Evolutionary conservation across 1,140 invertebrate species (phyloP), one percentile per base, ranked within the genome.

Genomic region (Drepana arcuata): DNA sequence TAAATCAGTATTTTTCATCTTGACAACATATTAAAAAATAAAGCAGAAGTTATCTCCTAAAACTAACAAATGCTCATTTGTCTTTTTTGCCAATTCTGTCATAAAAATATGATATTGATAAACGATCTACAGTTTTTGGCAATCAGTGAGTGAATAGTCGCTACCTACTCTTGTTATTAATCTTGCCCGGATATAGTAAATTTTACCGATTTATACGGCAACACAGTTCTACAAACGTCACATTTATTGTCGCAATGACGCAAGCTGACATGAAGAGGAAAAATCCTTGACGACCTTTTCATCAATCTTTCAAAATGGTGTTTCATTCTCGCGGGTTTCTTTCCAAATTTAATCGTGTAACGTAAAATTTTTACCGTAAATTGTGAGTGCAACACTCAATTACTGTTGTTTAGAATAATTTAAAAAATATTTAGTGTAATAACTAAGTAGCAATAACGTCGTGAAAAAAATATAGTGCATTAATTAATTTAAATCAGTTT

Each of bases 271-370:
- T 57, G 34, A 55, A 48, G 40, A 44, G 57, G 41, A 55, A 73
- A 78, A 79, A 74, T 70, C 71, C 67, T 74, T 79, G 65, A 62
- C 60, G 59, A 59, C 48, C 55, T 68, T 64, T 72, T 70, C 60
- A 58, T 65, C 55, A 79, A 69, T 73, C 61, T 69, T 78, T 80
- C 73, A 78, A 70, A 75, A 78, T 78, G 75, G 75, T 80, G 71
- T 69, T 72, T 69, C 59, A 48, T 62, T 75, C 61, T 74, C 65
- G 69, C 71, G 67, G 60, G 64, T 72, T 78, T 75, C 57, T 61
- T 65, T 64, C 55, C 56, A 66, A 77, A 77, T 71, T 67, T 60
- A 55, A 59, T 59, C 35, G 64, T 59, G 56, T 70, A 61, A 49
- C 55, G 57, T 14, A 50, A 71, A 63, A 66, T 77, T 74, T 72